Conservation (phyloP, 1,140 invertebrate species). For the Campoletis sonorensis region DNA sequence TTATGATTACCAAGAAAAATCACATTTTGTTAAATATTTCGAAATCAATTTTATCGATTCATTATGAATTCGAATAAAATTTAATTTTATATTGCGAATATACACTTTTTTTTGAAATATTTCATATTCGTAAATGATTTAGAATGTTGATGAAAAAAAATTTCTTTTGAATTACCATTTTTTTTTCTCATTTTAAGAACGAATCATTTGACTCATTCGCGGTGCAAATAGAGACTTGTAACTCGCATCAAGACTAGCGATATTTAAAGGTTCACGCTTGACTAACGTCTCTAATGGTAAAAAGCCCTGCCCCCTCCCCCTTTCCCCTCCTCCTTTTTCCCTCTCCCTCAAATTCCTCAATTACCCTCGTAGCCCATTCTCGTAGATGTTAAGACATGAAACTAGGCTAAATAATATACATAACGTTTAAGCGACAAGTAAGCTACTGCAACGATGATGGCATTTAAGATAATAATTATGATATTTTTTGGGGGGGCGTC, state of each 20-base stretch:
- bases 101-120: no score
- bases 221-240: constrained; percentile 64
- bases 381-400: constrained; percentile 44
- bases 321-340: constrained; percentile 25
- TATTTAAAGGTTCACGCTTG: constrained; percentile 76
- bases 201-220: constrained; percentile 21
- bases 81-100: no score
- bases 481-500: constrained; percentile 25
- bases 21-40: no score
- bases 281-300: constrained; percentile 74
- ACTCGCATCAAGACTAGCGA: constrained; percentile 75
- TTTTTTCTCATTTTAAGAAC: background rate
- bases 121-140: no score
- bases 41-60: no score
- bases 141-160: background rate
- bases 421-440: constrained; percentile 43
- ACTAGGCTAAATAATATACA: constrained; percentile 14
- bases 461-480: constrained; percentile 37
- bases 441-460: constrained; percentile 39
- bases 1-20: background rate
- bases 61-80: no score
- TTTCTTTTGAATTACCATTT: background rate
- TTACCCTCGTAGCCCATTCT: background rate
- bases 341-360: background rate
- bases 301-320: constrained; percentile 27